A percentile compares a stretch with the other conserved stretches of the same genome.
phyloP scores from a whole-genome alignment of 64 coral and sea anemone species.

The Montipora sp. region DNA sequence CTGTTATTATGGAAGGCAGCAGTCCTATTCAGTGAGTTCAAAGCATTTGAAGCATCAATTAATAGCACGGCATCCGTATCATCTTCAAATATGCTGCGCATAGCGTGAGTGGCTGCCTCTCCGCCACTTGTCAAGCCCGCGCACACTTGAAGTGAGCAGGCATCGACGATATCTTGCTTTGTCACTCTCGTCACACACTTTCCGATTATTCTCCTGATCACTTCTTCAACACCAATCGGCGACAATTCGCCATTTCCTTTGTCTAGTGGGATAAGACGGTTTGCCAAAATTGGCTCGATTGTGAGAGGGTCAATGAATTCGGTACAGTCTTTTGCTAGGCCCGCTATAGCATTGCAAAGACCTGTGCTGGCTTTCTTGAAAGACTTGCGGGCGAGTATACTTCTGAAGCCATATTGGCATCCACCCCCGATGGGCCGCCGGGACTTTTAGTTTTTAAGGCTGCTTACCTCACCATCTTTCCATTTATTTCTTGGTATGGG shows the following conservation, averaged over 20 bases:
- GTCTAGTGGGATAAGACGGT: no score
- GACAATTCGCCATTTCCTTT: no score
- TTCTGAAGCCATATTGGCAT: constrained; percentile 24
- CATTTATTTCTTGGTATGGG: constrained; percentile 9
- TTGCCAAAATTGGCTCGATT: not conserved
- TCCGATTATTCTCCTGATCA: no score
- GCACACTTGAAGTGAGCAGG: no score
- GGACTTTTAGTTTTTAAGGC: constrained; percentile 21
- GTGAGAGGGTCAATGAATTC: not conserved
- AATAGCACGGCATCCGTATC: not conserved
- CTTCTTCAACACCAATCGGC: no score
- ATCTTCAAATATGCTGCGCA: no score
- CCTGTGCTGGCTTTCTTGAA: not conserved
- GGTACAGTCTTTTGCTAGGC: not conserved
- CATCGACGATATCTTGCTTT: no score
- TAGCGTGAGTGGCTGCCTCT: no score
- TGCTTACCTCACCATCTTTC: constrained; percentile 28
- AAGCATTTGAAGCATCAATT: not conserved
- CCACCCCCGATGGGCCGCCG: constrained; percentile 9
- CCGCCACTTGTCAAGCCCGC: no score
- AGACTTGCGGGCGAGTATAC: no score
- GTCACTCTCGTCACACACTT: no score
- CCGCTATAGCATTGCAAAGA: not conserved
- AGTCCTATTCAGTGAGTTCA: not conserved
- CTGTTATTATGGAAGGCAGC: not conserved